A percentile compares a stretch with the other conserved stretches of the same genome.
These are phyloP conservation scores for Caiman crocodilus DNA, from an alignment of 2,797 vertebrate genomes.

Conservation along the genomic window DNA sequence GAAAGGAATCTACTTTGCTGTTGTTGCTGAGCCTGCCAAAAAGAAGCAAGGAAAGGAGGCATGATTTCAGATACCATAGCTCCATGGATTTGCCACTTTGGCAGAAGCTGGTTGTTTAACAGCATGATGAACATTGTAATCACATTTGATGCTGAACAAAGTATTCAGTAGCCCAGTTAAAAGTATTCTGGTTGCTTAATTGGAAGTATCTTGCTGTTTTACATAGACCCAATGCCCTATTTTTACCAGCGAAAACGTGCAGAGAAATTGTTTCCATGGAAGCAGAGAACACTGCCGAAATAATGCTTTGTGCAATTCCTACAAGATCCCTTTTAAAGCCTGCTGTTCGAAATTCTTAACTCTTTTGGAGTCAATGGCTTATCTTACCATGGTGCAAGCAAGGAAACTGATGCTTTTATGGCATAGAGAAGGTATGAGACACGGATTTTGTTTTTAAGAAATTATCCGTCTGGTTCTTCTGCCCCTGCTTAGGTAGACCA, in stretches of 20 bases:
- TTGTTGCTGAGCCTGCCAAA: accelerated
- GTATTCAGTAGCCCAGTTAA: slow-evolving; percentile 64
- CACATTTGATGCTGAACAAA: slow-evolving; percentile 18
- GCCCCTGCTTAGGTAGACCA: background rate
- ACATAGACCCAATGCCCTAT: slow-evolving; percentile 67
- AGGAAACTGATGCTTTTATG: background rate
- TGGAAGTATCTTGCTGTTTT: slow-evolving; percentile 64
- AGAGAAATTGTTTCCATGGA: slow-evolving; percentile 76
- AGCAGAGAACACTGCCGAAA: slow-evolving; percentile 67
- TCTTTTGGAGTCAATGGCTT: background rate
- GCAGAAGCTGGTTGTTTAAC: background rate
- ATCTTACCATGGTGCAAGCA: slow-evolving; percentile 2
- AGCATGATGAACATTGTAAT: background rate
- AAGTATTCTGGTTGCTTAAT: slow-evolving; percentile 57
- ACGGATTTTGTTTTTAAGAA: background rate
- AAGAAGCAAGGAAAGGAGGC: accelerated
- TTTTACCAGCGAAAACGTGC: slow-evolving; percentile 62
- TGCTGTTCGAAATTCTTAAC: slow-evolving; percentile 60
- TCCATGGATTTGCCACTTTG: accelerated
- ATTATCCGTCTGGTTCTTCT: background rate
- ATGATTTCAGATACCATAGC: accelerated
- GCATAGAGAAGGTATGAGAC: background rate
- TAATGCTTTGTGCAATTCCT: slow-evolving; percentile 41
- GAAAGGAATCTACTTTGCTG: background rate
- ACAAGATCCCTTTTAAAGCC: slow-evolving; percentile 42